Evolutionary conservation across 2,113 vertebrate species (phyloP), one percentile per base, ranked within the genome.

Genomic region (Lophotis ruficrista): DNA sequence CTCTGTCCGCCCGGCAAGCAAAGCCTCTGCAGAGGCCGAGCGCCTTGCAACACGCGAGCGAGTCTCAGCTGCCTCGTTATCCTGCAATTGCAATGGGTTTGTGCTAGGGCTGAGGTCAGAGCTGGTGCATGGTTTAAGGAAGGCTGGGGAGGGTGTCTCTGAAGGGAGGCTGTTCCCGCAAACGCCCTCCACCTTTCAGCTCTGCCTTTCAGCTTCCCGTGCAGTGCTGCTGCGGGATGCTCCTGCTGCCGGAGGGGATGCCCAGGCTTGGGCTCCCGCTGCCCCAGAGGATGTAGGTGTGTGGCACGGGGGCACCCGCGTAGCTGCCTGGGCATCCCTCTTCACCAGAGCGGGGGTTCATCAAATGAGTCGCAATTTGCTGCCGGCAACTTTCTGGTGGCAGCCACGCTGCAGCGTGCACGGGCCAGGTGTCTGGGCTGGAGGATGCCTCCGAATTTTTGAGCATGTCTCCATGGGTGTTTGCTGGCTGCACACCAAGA

Each of bases 401-500:
- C 23, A 20, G 83, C 81, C 64, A 4, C 2, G 7, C 79, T 94
- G 85, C 83, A 87, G 77, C 6, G 7, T 4, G 14, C 35, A 38
- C 12, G 4, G 93, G 35, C 80, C 92, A 97, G 94, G 96, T 97
- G 96, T 94, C 93, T 77, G 70, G 90, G 90, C 85, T 94, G 93
- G 92, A 92, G 83, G 94, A 96, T 97, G 94, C 93, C 96, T 97
- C 95, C 22, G 1, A 94, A 84, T 96, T 94, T 95, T 91, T 58
- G 92, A 94, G 93, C 92, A 17, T 92, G 86, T 97, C 96, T 93
- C 96, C 90, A 92, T 96, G 95, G 96, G 95, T 97, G 94, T 97
- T 96, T 89, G 90, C 87, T 97, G 97, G 97, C 96, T 93, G 79
- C 92, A 94, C 93, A 94, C 96, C 97, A 97, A 97, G 96, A 95